Conservation (phyloP, 2,888 invertebrate genomes). For the Venusia cambrica region DNA sequence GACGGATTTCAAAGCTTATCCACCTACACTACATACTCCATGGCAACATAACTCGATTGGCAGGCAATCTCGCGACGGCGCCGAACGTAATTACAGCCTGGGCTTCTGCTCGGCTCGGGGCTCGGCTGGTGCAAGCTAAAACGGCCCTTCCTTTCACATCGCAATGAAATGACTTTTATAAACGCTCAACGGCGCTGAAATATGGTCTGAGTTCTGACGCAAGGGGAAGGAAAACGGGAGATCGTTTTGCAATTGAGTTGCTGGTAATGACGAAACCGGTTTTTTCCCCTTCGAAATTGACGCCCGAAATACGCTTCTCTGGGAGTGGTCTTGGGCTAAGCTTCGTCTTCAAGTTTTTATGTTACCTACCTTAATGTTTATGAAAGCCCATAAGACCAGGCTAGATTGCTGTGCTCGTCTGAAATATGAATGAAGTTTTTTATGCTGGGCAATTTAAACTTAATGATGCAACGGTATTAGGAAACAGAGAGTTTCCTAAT, state of each 20-base stretch:
- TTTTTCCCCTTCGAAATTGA: slow-evolving; percentile 5
- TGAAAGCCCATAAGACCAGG: too few relatives aligned
- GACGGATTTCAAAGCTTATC: slow-evolving; percentile 21
- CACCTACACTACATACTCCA: slow-evolving; percentile 18
- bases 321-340: neutral
- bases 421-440: too few relatives aligned
- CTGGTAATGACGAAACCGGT: slow-evolving; percentile 5
- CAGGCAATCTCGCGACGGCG: slow-evolving; percentile 66
- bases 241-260: slow-evolving; percentile 23
- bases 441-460: too few relatives aligned
- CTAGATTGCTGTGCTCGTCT: too few relatives aligned
- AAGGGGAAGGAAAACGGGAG: slow-evolving; percentile 13
- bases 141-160: slow-evolving; percentile 16
- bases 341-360: neutral
- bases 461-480: too few relatives aligned
- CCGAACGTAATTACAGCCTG: slow-evolving; percentile 41
- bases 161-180: slow-evolving; percentile 15
- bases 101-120: slow-evolving; percentile 22
- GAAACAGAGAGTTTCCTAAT: too few relatives aligned
- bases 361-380: too few relatives aligned
- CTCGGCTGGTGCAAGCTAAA: slow-evolving; percentile 18
- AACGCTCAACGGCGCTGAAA: slow-evolving; percentile 15
- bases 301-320: too few relatives aligned
- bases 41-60: slow-evolving; percentile 62
- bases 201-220: slow-evolving; percentile 10